Evolutionary conservation across 2,797 vertebrate species (phyloP).

Genomic region (Megaceryle alcyon): DNA sequence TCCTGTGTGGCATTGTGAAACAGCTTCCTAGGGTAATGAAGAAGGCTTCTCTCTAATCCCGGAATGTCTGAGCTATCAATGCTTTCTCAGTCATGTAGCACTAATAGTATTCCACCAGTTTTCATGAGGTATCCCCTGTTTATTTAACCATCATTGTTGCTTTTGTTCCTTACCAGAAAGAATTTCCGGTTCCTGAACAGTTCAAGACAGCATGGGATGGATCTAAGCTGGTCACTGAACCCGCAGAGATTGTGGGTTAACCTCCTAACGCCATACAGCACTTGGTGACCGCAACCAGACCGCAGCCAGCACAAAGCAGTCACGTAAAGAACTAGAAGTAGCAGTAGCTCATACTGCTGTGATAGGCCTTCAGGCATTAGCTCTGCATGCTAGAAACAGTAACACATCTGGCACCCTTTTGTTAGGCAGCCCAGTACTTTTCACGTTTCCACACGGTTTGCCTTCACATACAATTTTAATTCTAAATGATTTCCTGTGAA

Average conservation of each 20-base stretch:
- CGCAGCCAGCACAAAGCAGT: conserved; percentile 15
- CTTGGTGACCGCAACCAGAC: neutral
- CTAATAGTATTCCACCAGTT: conserved; percentile 39
- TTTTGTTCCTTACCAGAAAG: conserved; percentile 85
- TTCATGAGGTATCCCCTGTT: conserved; percentile 48
- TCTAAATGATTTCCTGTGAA: conserved; percentile 53
- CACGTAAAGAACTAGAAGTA: conserved; percentile 58
- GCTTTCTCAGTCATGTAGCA: conserved; percentile 26
- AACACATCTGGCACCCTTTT: conserved; percentile 42
- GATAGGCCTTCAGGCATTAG: conserved; percentile 44
- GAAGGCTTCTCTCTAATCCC: conserved; percentile 35
- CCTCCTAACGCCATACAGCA: neutral
- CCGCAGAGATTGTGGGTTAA: conserved; percentile 94
- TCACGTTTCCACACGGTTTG: conserved; percentile 47
- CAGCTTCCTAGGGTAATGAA: conserved; percentile 54
- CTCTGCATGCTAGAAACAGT: conserved; percentile 51
- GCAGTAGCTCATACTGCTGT: conserved; percentile 46
- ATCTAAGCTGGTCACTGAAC: conserved; percentile 93
- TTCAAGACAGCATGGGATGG: conserved; percentile 97
- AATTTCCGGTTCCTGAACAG: conserved; percentile 97
- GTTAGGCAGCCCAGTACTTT: conserved; percentile 51
- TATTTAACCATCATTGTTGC: conserved; percentile 50
- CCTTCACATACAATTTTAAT: conserved; percentile 61
- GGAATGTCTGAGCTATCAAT: conserved; percentile 33
- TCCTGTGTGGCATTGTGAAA: conserved; percentile 46